Conservation (phyloP, 2,797 vertebrate genomes). For the Glossophaga mutica region DNA sequence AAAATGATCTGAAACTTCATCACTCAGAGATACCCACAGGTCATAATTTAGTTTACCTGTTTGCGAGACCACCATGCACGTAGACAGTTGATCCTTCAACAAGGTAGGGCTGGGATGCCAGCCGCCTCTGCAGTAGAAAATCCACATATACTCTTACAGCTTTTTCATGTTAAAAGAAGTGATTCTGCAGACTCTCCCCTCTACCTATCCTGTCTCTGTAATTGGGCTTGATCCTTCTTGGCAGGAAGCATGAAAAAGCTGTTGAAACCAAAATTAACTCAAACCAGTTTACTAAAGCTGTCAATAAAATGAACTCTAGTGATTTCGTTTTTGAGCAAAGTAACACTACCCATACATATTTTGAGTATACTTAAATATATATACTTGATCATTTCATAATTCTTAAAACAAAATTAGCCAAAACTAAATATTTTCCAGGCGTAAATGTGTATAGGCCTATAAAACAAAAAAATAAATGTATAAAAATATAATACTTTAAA, state of each 20-base stretch:
- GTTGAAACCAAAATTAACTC: background rate
- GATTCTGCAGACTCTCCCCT: background rate
- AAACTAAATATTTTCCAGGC: background rate
- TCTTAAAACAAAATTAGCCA: background rate
- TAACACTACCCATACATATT: background rate
- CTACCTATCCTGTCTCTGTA: background rate
- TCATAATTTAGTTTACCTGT: background rate
- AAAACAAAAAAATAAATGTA: background rate
- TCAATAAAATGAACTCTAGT: background rate
- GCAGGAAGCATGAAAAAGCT: background rate
- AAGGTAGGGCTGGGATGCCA: background rate
- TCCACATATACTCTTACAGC: background rate
- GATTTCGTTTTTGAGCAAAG: background rate
- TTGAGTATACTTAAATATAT: background rate
- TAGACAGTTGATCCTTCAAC: background rate
- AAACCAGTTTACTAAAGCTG: background rate
- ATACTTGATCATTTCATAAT: background rate
- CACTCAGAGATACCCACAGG: background rate
- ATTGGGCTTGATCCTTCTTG: background rate
- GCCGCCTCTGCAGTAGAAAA: too few relatives aligned
- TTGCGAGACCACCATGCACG: background rate
- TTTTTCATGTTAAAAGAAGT: background rate
- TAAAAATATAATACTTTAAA: constrained; percentile 25
- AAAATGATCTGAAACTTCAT: background rate
- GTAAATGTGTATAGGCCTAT: background rate